phyloP scores from a whole-genome alignment of 2,797 vertebrate genomes.

The Sparus aurata region DNA sequence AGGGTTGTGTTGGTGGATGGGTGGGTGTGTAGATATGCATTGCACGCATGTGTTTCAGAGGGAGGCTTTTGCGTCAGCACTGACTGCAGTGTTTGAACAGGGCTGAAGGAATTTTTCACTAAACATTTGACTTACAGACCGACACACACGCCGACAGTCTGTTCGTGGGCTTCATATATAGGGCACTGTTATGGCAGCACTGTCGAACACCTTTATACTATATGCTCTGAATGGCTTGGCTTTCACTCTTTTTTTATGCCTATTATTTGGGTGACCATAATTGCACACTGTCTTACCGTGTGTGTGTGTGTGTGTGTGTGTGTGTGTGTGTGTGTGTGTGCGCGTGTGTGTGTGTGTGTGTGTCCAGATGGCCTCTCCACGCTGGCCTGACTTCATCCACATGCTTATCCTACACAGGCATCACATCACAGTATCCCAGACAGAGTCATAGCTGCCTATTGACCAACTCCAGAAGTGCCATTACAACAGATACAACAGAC shows the following conservation, averaged over 20 bases:
- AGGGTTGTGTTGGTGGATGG: neutral
- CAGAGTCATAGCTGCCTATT: slow-evolving; percentile 42
- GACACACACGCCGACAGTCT: slow-evolving; percentile 5
- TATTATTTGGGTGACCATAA: slow-evolving; percentile 3
- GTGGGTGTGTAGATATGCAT: slow-evolving; percentile 36
- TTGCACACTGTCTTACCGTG: slow-evolving; percentile 1
- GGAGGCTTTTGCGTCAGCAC: slow-evolving; percentile 32
- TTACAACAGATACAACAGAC: slow-evolving; percentile 2
- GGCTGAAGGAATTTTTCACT: slow-evolving; percentile 60
- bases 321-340: slow-evolving; percentile 7
- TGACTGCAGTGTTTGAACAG: slow-evolving; percentile 59
- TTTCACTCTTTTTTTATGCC: neutral
- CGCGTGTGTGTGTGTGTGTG: slow-evolving; percentile 27
- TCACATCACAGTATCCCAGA: slow-evolving; percentile 44
- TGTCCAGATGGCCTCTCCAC: slow-evolving; percentile 40
- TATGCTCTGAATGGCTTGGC: slow-evolving; percentile 9
- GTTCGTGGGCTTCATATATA: slow-evolving; percentile 30
- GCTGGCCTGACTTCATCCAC: slow-evolving; percentile 66
- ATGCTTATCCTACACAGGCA: slow-evolving; percentile 71
- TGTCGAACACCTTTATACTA: slow-evolving; percentile 7
- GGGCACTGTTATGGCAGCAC: slow-evolving; percentile 15
- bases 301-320: slow-evolving; percentile 9
- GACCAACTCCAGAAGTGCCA: slow-evolving; percentile 9
- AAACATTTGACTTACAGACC: slow-evolving; percentile 30
- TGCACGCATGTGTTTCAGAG: slow-evolving; percentile 21